Base-by-base conservation (phyloP, 2,113 vertebrate genomes). In the Mungos mungo region DNA sequence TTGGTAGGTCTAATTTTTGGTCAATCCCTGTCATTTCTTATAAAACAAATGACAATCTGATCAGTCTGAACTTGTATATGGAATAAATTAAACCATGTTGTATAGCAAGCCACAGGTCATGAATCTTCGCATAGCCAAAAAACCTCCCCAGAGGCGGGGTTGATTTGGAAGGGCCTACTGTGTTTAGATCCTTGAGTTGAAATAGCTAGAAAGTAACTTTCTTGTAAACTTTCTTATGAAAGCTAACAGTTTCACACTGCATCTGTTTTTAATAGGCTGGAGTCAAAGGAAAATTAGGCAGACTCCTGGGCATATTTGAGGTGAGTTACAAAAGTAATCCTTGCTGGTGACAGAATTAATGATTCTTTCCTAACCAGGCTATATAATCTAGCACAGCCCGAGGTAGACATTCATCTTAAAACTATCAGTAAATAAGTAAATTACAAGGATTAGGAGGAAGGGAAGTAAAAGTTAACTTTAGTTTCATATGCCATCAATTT, bases 251-350 rank as follows among this genome's bases (percentile, higher is more conserved):
- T 95, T 85, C 80, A 65, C 21, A 82, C 91, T 80, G 93, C 5
- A 71, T 93, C 21, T 65, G 96, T 97, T 80, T 97, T 95, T 96
- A 98, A 88, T 98, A 99, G 99, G 99, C 99, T 98, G 99, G 99
- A 95, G 99, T 99, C 95, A 99, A 99, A 98, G 99, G 99, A 97
- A 99, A 99, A 97, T 98, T 99, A 66, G 99, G 99, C 96, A 99
- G 99, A 98, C 99, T 99, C 63, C 99, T 99, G 95, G 99, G 99
- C 60, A 99, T 99, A 98, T 99, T 99, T 99, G 99, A 99, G 99
- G 99, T 99, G 99, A 99, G 99, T 98, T 98, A 84, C 92, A 95
- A 95, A 97, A 82, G n/a, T 93, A 97, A 80, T 88, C 74, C n/a
- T 90, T 77, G 35, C 38, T 85, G 45, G 33, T 77, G 27, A 52